Evolutionary conservation across 2,797 vertebrate genomes (phyloP), one percentile per base, ranked within the genome.

Genomic region (Anguilla marmorata): DNA sequence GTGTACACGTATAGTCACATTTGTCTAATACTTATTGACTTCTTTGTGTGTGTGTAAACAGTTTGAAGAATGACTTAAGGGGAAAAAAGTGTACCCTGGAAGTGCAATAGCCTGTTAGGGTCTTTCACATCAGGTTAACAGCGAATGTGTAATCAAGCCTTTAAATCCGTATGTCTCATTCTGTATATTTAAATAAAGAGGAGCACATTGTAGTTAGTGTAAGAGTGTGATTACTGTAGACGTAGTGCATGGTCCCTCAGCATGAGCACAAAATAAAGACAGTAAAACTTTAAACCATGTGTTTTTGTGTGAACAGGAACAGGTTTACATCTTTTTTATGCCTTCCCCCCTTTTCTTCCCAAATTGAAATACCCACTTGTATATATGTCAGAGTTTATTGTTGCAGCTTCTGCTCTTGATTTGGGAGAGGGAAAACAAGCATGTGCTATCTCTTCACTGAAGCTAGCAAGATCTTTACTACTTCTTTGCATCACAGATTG

Each of bases 191-290:
- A 86, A 85, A 86, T 63, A 86, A 58, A 63, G 58, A 60, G 79
- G 58, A 85, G 50, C 66, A 33, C 84, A 45, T 88, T 86, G 85
- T 80, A 90, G 85, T 86, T 52, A 91, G 86, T 74, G 84, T 52
- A 89, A 88, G n/a, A 88, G 50, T 89, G 90, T 90, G 86, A 90
- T 91, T 92, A 87, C 89, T 89, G 88, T 92, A 89, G 50, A 90
- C 89, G 92, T 89, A 90, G 93, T 93, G 94, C 94, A 95, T 94
- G 93, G 69, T 90, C 52, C 84, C 37, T 86, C 90, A 90, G 93
- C 94, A 94, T 95, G 94, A 87, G 92, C 90, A 92, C 90, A 87
- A 85, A 56, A 80, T 84, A 89, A 87, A 91, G 90, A 90, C 89
- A 94, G 95, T 95, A 95, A 95, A 95, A 89, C 48, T 24, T 87